phyloP scores from a whole-genome alignment of 1,140 invertebrate species.

The Brachystomella parvula region DNA sequence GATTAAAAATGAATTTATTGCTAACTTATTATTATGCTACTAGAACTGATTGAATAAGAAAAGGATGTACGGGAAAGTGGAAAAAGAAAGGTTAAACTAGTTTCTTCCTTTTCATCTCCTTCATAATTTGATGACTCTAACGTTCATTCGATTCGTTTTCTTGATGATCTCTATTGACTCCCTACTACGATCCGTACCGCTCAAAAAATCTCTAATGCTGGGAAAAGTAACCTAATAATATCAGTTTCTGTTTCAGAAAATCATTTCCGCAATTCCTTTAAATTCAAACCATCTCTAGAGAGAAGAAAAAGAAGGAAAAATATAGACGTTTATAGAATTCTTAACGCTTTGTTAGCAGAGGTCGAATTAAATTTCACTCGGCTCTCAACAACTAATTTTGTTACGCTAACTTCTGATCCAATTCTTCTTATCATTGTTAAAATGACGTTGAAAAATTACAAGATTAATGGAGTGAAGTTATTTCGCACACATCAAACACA shows the following conservation, averaged over 20 bases:
- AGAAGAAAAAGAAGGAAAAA: too few relatives aligned
- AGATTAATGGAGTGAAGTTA: too few relatives aligned
- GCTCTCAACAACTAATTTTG: not conserved
- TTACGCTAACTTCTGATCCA: not conserved
- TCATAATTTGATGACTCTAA: conserved; percentile 38
- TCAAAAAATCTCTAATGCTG: too few relatives aligned
- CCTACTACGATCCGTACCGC: conserved; percentile 31
- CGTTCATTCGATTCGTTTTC: conserved; percentile 41
- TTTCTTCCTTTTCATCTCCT: conserved; percentile 10
- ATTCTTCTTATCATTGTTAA: too few relatives aligned
- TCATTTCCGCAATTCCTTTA: conserved; percentile 20
- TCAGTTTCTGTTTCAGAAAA: conserved; percentile 34
- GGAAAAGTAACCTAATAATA: conserved; percentile 41
- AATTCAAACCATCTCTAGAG: conserved; percentile 15
- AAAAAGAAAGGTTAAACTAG: not conserved
- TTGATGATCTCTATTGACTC: conserved; percentile 33
- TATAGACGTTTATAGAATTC: not conserved
- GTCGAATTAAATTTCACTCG: not conserved
- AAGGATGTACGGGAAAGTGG: conserved; percentile 7
- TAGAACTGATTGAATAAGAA: not conserved
- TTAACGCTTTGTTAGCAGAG: too few relatives aligned
- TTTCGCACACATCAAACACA: too few relatives aligned
- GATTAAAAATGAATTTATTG: too few relatives aligned
- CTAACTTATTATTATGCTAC: too few relatives aligned
- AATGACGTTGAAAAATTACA: too few relatives aligned